phyloP scores from a whole-genome alignment of 92 coral and sea anemone genomes.

The Micromussa lordhowensis region DNA sequence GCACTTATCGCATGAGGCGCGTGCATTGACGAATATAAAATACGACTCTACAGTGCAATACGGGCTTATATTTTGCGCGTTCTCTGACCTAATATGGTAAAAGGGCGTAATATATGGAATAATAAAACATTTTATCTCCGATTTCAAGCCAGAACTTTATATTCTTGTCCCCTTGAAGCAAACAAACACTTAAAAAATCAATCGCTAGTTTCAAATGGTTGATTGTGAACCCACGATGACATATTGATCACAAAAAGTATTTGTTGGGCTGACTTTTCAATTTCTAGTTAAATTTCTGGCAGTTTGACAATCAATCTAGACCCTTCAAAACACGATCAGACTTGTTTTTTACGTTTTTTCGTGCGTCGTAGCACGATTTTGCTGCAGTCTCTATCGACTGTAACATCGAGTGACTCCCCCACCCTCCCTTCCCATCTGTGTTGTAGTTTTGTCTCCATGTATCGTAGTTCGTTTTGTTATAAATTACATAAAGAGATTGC shows the following conservation, averaged over 20 bases:
- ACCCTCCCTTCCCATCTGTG: neutral
- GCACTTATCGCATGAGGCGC: too few relatives aligned
- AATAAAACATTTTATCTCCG: neutral
- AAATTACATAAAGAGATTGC: neutral
- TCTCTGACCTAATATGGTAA: too few relatives aligned
- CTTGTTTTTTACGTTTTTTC: neutral
- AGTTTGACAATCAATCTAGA: neutral
- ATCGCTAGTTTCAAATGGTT: neutral
- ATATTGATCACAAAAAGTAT: neutral
- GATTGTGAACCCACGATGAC: neutral
- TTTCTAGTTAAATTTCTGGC: neutral
- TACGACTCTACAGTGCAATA: too few relatives aligned
- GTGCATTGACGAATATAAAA: too few relatives aligned
- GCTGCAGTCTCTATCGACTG: neutral
- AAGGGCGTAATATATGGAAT: too few relatives aligned
- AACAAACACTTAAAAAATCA: neutral
- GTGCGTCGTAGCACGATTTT: conserved; percentile 8
- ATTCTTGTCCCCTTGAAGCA: neutral
- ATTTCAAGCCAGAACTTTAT: neutral
- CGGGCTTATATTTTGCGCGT: too few relatives aligned
- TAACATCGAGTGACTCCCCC: neutral
- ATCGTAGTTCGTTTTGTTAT: neutral
- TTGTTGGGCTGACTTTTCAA: neutral
- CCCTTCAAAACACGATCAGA: neutral
- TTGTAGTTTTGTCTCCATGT: neutral